phyloP scores from a whole-genome alignment of 2,888 invertebrate genomes.

The Branchipolynoe longqiensis region DNA sequence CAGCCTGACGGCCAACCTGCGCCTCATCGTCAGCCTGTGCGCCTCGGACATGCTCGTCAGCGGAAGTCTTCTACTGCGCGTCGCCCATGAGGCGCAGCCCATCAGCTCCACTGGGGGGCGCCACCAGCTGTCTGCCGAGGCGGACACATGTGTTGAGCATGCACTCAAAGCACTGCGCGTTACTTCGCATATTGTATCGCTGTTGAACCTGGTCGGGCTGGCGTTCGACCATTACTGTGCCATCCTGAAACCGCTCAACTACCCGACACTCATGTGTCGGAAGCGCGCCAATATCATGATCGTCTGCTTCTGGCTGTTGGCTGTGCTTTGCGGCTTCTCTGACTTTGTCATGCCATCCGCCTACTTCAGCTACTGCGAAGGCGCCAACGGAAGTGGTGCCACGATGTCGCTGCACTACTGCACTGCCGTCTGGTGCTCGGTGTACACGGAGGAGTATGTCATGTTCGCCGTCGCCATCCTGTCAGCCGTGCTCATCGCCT shows the following conservation, averaged over 20 bases:
- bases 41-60: constrained; percentile 63
- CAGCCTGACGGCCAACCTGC: constrained; percentile 62
- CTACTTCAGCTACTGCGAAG: constrained; percentile 54
- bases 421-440: constrained; percentile 49
- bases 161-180: constrained; percentile 43
- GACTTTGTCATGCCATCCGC: constrained; percentile 59
- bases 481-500: constrained; percentile 56
- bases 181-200: constrained; percentile 57
- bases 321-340: constrained; percentile 54
- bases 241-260: constrained; percentile 60
- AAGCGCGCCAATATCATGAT: constrained; percentile 57
- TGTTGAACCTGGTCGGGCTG: constrained; percentile 64
- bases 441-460: constrained; percentile 59
- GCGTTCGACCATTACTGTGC: constrained; percentile 65
- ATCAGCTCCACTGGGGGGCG: no score
- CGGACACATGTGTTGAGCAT: constrained; percentile 51
- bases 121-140: background rate
- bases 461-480: constrained; percentile 61
- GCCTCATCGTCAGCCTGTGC: constrained; percentile 63
- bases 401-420: constrained; percentile 17
- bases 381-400: background rate
- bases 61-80: constrained; percentile 58
- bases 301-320: constrained; percentile 60
- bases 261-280: constrained; percentile 57
- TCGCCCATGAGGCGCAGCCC: background rate